Evolutionary conservation across 35 echinoderm and acorn worm genomes (phyloP).

Genomic region (Holothuria glaberrima): DNA sequence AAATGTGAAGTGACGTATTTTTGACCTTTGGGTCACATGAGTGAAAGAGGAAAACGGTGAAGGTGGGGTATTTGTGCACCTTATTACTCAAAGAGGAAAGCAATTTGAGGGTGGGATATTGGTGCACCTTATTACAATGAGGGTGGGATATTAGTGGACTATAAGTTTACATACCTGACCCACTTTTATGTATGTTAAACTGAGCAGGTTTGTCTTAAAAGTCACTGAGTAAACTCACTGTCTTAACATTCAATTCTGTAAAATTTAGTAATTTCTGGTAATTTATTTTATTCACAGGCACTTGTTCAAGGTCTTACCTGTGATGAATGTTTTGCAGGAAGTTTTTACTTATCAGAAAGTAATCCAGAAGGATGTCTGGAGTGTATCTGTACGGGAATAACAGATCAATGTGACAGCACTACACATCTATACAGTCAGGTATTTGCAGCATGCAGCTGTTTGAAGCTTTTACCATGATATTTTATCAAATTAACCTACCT

Average conservation of each 20-base stretch:
- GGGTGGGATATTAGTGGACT: not conserved
- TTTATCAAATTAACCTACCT: too few species aligned
- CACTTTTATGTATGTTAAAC: not conserved
- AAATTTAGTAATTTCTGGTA: too few species aligned
- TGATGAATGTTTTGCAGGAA: conserved; percentile 67
- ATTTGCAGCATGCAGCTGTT: not conserved
- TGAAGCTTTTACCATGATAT: too few species aligned
- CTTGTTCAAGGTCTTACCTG: conserved; percentile 71
- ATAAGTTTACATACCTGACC: not conserved
- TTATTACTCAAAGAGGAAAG: too few species aligned
- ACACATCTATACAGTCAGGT: conserved; percentile 64
- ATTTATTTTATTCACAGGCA: conserved; percentile 33
- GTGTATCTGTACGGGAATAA: conserved; percentile 97
- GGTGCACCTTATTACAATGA: too few species aligned
- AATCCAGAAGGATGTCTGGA: conserved; percentile 79
- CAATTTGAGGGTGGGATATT: too few species aligned
- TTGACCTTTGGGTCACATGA: too few species aligned
- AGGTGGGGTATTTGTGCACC: too few species aligned
- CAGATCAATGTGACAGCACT: conserved; percentile 74
- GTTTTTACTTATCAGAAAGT: conserved; percentile 69
- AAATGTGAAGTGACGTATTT: not conserved
- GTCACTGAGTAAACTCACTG: too few species aligned
- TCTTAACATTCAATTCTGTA: too few species aligned
- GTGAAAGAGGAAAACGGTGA: too few species aligned
- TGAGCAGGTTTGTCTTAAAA: not conserved